Evolutionary conservation across 2,797 vertebrate species (phyloP).

Genomic region (Cryptoprocta ferox): DNA sequence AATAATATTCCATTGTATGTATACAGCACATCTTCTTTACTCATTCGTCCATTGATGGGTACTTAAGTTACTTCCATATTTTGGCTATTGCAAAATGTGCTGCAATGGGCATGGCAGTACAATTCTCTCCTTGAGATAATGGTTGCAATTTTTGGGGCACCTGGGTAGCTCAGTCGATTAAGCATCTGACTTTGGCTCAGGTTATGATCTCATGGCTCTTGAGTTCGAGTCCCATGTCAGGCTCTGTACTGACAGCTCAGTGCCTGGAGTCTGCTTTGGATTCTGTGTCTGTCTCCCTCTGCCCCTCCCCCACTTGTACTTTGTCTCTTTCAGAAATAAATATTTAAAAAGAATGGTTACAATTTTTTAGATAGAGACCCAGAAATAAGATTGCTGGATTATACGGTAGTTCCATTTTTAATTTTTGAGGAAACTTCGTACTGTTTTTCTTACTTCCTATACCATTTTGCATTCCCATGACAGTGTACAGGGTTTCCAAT

Average conservation of each 20-base stretch:
- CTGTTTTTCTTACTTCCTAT: not conserved
- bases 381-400: not conserved
- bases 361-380: not conserved
- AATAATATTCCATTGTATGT: not conserved
- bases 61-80: not conserved
- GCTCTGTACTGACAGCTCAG: no score
- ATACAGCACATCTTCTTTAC: not conserved
- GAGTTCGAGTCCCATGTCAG: no score
- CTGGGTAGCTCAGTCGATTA: no score
- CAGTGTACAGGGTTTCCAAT: not conserved
- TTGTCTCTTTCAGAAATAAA: no score
- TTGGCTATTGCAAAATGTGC: not conserved
- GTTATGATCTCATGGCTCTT: no score
- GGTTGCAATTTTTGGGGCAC: not conserved
- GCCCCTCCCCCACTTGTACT: no score
- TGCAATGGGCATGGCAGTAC: not conserved
- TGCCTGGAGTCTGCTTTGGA: no score
- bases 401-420: not conserved
- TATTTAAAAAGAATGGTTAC: no score
- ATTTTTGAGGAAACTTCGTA: not conserved
- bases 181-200: no score
- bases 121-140: not conserved
- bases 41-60: not conserved
- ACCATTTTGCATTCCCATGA: not conserved
- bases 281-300: no score